Conservation (phyloP, 2,113 vertebrate genomes). For the Ptychochromis oligacanthus region DNA sequence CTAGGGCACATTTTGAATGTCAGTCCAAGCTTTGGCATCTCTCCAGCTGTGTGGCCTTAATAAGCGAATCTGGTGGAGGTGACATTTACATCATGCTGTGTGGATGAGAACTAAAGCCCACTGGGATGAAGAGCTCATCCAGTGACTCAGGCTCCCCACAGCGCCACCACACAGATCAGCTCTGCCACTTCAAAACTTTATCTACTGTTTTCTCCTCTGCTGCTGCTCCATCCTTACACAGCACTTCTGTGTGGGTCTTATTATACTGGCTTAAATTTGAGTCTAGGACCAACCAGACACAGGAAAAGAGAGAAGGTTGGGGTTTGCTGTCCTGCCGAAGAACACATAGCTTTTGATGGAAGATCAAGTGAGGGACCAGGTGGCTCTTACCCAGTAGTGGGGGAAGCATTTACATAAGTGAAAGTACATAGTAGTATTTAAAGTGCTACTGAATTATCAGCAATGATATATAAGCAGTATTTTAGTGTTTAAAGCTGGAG, state of each 20-base stretch:
- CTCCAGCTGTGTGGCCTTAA: conserved; percentile 50
- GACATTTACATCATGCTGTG: conserved; percentile 68
- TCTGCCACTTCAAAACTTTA: conserved; percentile 30
- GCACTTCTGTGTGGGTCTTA: not conserved
- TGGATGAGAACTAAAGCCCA: conserved; percentile 51
- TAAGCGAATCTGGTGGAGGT: conserved; percentile 51
- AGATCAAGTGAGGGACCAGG: too few relatives aligned
- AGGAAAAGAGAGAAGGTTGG: not conserved
- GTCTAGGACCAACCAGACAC: not conserved
- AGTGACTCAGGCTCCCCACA: conserved; percentile 23
- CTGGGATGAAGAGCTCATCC: conserved; percentile 61
- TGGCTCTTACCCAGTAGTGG: too few relatives aligned
- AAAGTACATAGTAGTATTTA: too few relatives aligned
- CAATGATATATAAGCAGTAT: too few relatives aligned
- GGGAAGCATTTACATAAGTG: too few relatives aligned
- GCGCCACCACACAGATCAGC: not conserved
- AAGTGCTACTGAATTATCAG: too few relatives aligned
- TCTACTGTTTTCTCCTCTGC: conserved; percentile 2
- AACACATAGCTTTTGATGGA: not conserved
- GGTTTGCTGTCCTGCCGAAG: not conserved
- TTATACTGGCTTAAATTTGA: not conserved
- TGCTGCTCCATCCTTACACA: not conserved
- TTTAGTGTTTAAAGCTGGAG: too few relatives aligned
- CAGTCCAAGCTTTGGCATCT: conserved; percentile 21
- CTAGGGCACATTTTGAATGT: conserved; percentile 18